Base-by-base conservation (phyloP, 2,797 vertebrate species). In the Melanotaenia boesemani region DNA sequence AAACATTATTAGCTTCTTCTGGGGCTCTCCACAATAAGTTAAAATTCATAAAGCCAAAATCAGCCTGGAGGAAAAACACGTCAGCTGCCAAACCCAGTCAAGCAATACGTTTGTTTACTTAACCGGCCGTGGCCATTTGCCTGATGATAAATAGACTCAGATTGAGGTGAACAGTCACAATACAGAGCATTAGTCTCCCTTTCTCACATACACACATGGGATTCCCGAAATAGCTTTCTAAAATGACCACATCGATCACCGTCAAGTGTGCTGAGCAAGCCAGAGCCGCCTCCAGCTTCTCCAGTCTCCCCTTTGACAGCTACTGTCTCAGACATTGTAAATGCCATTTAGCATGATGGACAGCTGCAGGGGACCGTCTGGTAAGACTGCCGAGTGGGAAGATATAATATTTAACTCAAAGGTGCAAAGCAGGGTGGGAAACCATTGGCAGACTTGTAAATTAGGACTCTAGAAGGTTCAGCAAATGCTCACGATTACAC, bases 201-300 rank as follows among this genome's bases (percentile, higher is more conserved):
- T 36, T 73, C 70, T 70, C 73, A 72, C 68, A 56, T 34, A 65
- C 50, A 77, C 7, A 46, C 76, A 74, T 41, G 55, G 15, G 12
- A 52, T 71, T 83, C 78, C 79, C 81, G 55, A 91, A 90, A 92
- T 91, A 92, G 87, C 78, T 41, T 39, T 65, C 30, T 74, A 77
- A 92, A 92, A 90, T 72, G 82, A 89, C 77, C 79, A 55, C 57
- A 90, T 91, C 76, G 54, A 91, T 93, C 91, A 91, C 77, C 79
- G 87, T 86, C 86, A 76, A 18, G 75, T 72, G 72, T 70, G 79
- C 74, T 41, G 79, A 88, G 80, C 69, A 67, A 86, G 74, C 73
- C 57, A 4, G 4, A 39, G 68, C 69, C 71, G 56, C 72, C 73
- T 67, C 80, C 74, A 59, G 72, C 70, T 66, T 39, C 72, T 63